Percentiles rank a stretch among this genome's conserved stretches.
These are phyloP conservation scores for Abrostola triplasia DNA, from an alignment of 2,888 invertebrate species.

Conservation along the genomic window DNA sequence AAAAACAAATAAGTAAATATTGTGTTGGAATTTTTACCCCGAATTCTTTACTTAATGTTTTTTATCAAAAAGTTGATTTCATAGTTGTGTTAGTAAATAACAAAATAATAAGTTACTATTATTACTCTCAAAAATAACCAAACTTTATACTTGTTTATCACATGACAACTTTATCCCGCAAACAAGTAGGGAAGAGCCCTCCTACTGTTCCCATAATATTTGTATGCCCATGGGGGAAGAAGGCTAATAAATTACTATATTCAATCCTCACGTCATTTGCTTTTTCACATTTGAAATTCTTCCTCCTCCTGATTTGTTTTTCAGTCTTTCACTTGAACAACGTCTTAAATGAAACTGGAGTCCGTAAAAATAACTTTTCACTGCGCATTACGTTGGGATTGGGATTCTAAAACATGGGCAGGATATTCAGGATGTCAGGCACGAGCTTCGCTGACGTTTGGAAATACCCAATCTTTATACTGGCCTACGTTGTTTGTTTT, in stretches of 20 bases:
- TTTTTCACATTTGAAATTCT: not conserved
- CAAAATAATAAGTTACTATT: not conserved
- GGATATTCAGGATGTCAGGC: conserved; percentile 57
- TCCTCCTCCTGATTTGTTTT: conserved; percentile 7
- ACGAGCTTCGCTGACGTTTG: conserved; percentile 51
- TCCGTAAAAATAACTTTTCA: conserved; percentile 51
- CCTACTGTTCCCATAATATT: conserved; percentile 1
- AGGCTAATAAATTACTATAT: not conserved
- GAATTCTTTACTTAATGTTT: no score
- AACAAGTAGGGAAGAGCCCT: not conserved
- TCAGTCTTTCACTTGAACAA: conserved; percentile 34
- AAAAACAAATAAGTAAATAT: no score
- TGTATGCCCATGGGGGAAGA: not conserved
- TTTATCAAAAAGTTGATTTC: not conserved
- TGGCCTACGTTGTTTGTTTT: conserved; percentile 52
- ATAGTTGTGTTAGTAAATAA: not conserved
- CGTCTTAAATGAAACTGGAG: conserved; percentile 59
- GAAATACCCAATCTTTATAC: conserved; percentile 51
- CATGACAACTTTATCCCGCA: not conserved
- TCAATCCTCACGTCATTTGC: not conserved
- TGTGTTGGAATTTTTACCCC: no score
- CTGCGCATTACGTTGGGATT: conserved; percentile 45
- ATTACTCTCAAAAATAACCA: not conserved
- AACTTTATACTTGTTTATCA: conserved; percentile 2
- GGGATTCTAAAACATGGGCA: conserved; percentile 53